Conservation (phyloP, 2,888 invertebrate genomes). For the Pemphredon lugubris region DNA sequence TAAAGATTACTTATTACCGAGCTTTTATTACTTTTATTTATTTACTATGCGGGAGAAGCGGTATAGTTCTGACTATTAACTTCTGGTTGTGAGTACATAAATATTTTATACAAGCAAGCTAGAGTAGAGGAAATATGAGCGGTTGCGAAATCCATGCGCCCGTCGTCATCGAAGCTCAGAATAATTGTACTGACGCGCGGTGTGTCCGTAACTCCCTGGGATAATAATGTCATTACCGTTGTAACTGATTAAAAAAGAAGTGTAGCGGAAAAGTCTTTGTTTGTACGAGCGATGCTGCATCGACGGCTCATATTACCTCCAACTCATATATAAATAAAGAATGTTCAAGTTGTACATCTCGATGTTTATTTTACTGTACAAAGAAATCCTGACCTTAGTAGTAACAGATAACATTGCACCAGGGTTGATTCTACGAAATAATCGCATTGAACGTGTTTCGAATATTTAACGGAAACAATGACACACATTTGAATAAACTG, state of each 20-base stretch:
- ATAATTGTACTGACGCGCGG: conserved; percentile 39
- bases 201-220: conserved; percentile 6
- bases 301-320: conserved; percentile 42
- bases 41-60: conserved; percentile 45
- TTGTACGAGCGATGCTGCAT: conserved; percentile 29
- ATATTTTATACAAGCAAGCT: conserved; percentile 57
- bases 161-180: conserved; percentile 27
- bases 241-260: background rate
- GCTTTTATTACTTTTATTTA: conserved; percentile 60
- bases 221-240: conserved; percentile 28
- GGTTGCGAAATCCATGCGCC: conserved; percentile 33
- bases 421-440: no score
- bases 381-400: no score
- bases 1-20: conserved; percentile 36
- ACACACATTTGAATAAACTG: no score
- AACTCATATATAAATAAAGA: conserved; percentile 56
- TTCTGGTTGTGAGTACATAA: conserved; percentile 64
- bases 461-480: no score
- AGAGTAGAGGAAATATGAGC: conserved; percentile 41
- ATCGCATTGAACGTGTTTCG: no score
- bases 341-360: conserved; percentile 41
- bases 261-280: conserved; percentile 12
- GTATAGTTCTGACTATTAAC: conserved; percentile 50
- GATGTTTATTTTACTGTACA: conserved; percentile 18
- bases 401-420: no score